Evolutionary conservation across 2,888 invertebrate genomes (phyloP).

Genomic region (Ischnus inquisitorius): DNA sequence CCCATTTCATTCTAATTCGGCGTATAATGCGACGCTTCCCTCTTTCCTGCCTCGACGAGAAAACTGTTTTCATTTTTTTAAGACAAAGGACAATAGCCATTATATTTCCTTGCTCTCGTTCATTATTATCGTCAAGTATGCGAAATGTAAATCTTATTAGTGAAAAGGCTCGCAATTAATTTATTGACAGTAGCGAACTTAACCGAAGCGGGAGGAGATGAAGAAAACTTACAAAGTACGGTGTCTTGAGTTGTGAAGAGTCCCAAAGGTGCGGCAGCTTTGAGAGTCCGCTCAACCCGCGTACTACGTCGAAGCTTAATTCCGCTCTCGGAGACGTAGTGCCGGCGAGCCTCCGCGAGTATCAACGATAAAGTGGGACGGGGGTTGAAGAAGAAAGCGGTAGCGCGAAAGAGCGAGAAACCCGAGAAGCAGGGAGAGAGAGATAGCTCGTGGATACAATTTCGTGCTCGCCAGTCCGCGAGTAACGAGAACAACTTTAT

Average conservation of each 20-base stretch:
- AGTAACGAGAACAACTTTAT: constrained; percentile 71
- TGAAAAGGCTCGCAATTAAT: constrained; percentile 20
- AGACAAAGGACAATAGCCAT: not conserved
- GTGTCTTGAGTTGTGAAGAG: constrained; percentile 45
- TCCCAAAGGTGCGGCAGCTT: constrained; percentile 42
- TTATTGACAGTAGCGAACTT: constrained; percentile 25
- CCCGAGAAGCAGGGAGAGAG: not conserved
- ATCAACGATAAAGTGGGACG: not conserved
- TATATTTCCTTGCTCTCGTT: not conserved
- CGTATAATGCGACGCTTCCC: not conserved
- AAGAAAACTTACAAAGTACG: constrained; percentile 58
- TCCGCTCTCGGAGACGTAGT: constrained; percentile 35
- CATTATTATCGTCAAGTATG: not conserved
- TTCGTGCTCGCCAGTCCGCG: constrained; percentile 62
- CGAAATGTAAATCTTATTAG: constrained; percentile 16
- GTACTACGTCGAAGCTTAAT: constrained; percentile 50
- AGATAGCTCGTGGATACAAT: constrained; percentile 58
- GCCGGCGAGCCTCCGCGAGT: constrained; percentile 19
- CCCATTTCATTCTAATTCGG: constrained; percentile 45
- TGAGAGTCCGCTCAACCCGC: constrained; percentile 21
- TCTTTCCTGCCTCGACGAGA: not conserved
- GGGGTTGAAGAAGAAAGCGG: constrained; percentile 1
- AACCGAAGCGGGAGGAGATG: not conserved
- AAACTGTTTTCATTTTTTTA: not conserved
- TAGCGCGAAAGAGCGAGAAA: not conserved